Conservation (phyloP, 2,888 invertebrate genomes). For the Epinotia ramella region DNA sequence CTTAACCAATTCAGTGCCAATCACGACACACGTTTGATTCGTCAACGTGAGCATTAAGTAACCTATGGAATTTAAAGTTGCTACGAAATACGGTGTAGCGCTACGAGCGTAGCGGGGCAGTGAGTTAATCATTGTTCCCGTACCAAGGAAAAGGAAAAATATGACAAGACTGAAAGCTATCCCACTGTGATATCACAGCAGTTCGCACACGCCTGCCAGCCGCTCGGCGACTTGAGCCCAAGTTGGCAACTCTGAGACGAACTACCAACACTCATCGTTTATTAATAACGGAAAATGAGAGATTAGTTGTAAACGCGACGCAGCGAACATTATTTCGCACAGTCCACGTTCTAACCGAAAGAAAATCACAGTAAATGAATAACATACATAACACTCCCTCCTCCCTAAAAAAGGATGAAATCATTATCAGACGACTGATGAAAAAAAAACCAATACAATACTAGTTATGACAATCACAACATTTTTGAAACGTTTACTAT, state of each 20-base stretch:
- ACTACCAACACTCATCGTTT: slow-evolving; percentile 14
- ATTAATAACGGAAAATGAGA: slow-evolving; percentile 7
- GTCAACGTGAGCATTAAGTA: no score
- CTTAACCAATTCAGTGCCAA: no score
- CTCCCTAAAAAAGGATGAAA: background rate
- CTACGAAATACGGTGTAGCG: no score
- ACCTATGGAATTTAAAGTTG: no score
- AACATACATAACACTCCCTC: background rate
- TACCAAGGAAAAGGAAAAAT: no score
- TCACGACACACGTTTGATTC: no score
- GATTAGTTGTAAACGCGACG: slow-evolving; percentile 5
- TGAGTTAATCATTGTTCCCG: no score
- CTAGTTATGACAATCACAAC: no score
- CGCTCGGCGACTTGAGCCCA: slow-evolving; percentile 3
- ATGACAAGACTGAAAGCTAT: background rate
- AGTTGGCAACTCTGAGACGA: background rate
- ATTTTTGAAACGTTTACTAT: no score
- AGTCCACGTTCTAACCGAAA: background rate
- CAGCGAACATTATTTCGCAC: background rate
- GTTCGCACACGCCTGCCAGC: background rate
- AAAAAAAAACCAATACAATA: background rate
- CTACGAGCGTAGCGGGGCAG: no score
- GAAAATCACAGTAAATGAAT: background rate
- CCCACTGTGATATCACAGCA: background rate
- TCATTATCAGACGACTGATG: background rate